Base-by-base conservation (phyloP, 2,113 vertebrate species). In the Corydoras maculifer region DNA sequence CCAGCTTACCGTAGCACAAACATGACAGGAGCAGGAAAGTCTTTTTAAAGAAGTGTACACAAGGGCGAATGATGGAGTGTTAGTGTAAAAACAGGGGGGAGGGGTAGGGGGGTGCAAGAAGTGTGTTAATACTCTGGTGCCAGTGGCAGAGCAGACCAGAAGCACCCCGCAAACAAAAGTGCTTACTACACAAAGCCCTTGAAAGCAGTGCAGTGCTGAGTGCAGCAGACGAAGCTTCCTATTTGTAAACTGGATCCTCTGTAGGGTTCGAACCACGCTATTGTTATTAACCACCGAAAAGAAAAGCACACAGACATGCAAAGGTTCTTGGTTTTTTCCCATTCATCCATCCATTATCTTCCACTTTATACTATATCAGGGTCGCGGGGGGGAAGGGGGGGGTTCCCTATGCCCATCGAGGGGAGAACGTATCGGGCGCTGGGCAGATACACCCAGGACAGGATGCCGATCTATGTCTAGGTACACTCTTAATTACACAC, bases 121-220 rank as follows among this genome's bases (percentile, higher is more conserved):
- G 72, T 77, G 70, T 83, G 85, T 87, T 87, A 82, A 81, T 82
- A 79, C 80, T 81, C 78, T 68, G 77, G 84, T 57, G 82, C 87
- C 82, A 15, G 69, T 78, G 83, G 84, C 83, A 69, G 64, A 78
- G 68, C 75, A 68, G 77, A 77, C 79, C 62, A 63, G 72, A 70
- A 65, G 75, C 69, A 78, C 53, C 66, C 65, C 70, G 69, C 72
- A 73, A 77, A 78, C 79, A 72, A 81, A 86, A 85, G 64, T 81
- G 85, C 83, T 85, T 84, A 88, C 79, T 79, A 82, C 83, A 78
- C 73, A 83, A 81, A 82, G 73, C 74, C 78, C 86, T 79, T 78
- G 72, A 80, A 81, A 77, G 75, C 79, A 82, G 83, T 82, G 65
- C 77, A 83, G 80, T 79, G 71, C 57, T 63, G 25, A 77, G 63